A percentile compares a stretch with the other conserved stretches of the same genome.
Evolutionary conservation across 2,888 invertebrate species (phyloP).

Genomic region (Troilus luridus): DNA sequence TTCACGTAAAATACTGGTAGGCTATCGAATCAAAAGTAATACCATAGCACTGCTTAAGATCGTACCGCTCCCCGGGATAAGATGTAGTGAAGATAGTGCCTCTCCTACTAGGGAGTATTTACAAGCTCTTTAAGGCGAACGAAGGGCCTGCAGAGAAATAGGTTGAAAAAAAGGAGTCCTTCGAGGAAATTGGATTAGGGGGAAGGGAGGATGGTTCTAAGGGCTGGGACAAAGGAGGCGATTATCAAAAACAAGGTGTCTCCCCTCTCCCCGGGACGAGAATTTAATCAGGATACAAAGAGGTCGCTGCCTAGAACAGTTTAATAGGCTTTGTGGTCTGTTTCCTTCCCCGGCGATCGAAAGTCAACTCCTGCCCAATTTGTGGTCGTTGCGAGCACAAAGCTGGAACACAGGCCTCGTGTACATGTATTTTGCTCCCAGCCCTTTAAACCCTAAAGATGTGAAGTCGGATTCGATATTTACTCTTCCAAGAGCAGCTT

Average conservation of each 20-base stretch:
- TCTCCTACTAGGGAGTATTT: neutral
- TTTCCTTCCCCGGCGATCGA: constrained; percentile 13
- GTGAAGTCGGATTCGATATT: neutral
- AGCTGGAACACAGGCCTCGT: neutral
- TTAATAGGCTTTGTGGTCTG: constrained; percentile 24
- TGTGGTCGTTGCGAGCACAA: neutral
- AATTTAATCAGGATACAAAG: constrained; percentile 38
- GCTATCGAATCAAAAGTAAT: neutral
- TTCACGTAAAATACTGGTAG: neutral
- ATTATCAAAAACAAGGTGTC: constrained; percentile 49
- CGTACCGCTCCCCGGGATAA: neutral
- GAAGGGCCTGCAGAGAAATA: neutral
- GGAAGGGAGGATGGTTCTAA: constrained; percentile 8
- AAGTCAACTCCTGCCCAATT: neutral
- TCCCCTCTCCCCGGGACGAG: neutral
- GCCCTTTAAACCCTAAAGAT: neutral
- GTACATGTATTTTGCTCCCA: neutral
- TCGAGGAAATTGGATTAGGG: constrained; percentile 27
- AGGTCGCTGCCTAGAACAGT: neutral
- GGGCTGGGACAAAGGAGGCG: constrained; percentile 36
- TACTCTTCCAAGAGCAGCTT: neutral
- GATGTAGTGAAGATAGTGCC: neutral
- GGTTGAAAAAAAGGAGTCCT: constrained; percentile 16
- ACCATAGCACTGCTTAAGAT: neutral
- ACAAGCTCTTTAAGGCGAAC: neutral